Percentiles rank a stretch among this genome's conserved stretches.
Conservation (phyloP, 2,113 vertebrate species). For the Alosa alosa region DNA sequence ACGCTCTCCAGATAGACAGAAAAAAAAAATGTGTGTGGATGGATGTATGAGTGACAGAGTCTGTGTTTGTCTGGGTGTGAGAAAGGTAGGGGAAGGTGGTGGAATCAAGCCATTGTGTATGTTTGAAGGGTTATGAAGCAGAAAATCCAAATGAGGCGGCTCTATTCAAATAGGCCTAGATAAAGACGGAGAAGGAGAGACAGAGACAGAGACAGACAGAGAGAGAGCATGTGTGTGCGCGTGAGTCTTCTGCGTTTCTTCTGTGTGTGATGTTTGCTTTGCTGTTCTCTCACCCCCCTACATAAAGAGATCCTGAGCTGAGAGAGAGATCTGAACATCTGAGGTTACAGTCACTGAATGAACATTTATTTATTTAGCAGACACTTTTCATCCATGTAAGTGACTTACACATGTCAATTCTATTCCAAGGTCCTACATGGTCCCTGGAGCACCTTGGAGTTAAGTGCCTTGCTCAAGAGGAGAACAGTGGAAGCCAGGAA, state of each 20-base stretch:
- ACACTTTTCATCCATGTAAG: too few relatives aligned
- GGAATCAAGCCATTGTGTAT: not conserved
- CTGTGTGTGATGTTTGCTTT: too few relatives aligned
- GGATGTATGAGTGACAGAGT: not conserved
- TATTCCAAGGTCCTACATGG: too few relatives aligned
- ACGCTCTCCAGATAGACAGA: not conserved
- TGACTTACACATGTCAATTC: too few relatives aligned
- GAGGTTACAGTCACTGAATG: too few relatives aligned
- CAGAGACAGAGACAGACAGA: not conserved
- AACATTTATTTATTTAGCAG: too few relatives aligned
- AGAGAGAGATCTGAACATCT: not conserved
- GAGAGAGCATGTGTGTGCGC: not conserved
- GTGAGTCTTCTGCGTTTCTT: too few relatives aligned
- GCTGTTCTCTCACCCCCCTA: too few relatives aligned
- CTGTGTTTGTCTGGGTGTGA: not conserved
- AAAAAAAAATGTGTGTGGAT: not conserved
- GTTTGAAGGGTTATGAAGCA: not conserved
- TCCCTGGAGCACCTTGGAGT: too few relatives aligned
- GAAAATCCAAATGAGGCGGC: not conserved
- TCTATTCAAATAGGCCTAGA: not conserved
- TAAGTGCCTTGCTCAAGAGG: too few relatives aligned
- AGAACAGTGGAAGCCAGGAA: too few relatives aligned
- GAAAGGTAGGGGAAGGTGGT: not conserved
- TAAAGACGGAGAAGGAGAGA: not conserved
- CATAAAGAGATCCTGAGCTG: too few relatives aligned